phyloP scores from a whole-genome alignment of 2,888 invertebrate species.

The Sinodicranocentrus sp. region DNA sequence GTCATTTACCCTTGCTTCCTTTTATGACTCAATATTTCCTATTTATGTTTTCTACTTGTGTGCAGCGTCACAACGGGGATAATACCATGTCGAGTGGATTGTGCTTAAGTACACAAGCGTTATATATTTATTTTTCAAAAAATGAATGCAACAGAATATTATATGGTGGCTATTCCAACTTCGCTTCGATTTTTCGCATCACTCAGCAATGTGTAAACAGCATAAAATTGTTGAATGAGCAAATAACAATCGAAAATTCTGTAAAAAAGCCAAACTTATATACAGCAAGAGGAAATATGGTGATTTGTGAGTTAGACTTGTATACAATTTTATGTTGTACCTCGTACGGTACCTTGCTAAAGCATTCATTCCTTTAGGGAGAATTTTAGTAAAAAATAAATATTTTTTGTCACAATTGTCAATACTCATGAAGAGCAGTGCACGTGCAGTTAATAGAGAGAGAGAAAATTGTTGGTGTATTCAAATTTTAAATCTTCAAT shows the following conservation, averaged over 20 bases:
- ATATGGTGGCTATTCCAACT: constrained; percentile 13
- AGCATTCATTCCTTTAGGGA: too few relatives aligned
- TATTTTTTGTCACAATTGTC: too few relatives aligned
- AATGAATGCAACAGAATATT: neutral
- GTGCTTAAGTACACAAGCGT: constrained; percentile 36
- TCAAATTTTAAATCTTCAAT: too few relatives aligned
- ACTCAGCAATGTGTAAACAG: constrained; percentile 60
- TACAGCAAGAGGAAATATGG: too few relatives aligned
- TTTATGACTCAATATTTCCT: constrained; percentile 47
- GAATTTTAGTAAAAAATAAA: too few relatives aligned
- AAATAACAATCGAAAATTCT: constrained; percentile 5
- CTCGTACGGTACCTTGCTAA: too few relatives aligned
- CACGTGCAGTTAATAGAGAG: too few relatives aligned
- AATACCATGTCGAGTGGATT: neutral
- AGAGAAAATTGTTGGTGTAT: too few relatives aligned
- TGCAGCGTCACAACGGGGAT: neutral
- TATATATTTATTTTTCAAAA: constrained; percentile 21
- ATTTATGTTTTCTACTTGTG: constrained; percentile 33
- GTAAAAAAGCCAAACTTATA: too few relatives aligned
- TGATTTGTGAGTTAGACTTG: too few relatives aligned
- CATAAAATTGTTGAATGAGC: constrained; percentile 51
- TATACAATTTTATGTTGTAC: too few relatives aligned
- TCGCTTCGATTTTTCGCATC: constrained; percentile 53
- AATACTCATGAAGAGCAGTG: too few relatives aligned
- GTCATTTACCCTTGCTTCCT: constrained; percentile 36